These are phyloP conservation scores for Chelonus insularis DNA, from an alignment of 1,140 invertebrate genomes.

Conservation along the genomic window DNA sequence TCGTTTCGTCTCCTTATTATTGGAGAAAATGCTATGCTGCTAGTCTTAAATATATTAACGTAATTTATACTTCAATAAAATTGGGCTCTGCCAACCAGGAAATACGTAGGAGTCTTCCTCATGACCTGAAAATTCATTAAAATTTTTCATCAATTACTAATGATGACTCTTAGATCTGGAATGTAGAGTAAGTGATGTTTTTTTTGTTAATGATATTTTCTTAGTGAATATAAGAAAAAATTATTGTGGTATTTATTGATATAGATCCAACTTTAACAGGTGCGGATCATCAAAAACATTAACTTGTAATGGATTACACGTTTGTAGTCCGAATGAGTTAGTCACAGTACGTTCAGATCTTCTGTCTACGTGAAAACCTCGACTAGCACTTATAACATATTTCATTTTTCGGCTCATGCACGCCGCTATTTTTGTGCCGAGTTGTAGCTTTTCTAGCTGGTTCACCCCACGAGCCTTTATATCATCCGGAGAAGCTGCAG, in stretches of 20 bases:
- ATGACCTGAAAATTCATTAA: background rate
- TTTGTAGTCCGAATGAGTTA: too few relatives aligned
- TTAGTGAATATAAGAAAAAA: background rate
- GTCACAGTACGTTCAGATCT: constrained; percentile 4
- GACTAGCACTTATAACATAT: constrained; percentile 51
- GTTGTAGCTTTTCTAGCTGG: constrained; percentile 50
- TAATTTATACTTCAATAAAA: constrained; percentile 22
- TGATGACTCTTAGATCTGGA: too few relatives aligned
- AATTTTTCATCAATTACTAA: too few relatives aligned
- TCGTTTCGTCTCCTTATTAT: constrained; percentile 8
- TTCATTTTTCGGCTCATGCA: constrained; percentile 51
- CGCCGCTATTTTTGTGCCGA: constrained; percentile 45
- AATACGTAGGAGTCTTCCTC: background rate
- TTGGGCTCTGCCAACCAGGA: constrained; percentile 6
- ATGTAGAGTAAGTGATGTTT: too few relatives aligned
- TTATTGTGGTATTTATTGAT: constrained; percentile 23
- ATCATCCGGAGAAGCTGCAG: constrained; percentile 39
- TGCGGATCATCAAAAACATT: constrained; percentile 18
- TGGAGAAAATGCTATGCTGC: constrained; percentile 1
- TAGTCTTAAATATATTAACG: background rate
- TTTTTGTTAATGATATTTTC: too few relatives aligned
- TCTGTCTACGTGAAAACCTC: constrained; percentile 23
- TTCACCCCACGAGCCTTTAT: constrained; percentile 49
- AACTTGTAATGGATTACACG: constrained; percentile 23
- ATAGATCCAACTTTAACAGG: constrained; percentile 19